Base-by-base conservation (phyloP, 2,888 invertebrate genomes). In the Plemyria rubiginata region DNA sequence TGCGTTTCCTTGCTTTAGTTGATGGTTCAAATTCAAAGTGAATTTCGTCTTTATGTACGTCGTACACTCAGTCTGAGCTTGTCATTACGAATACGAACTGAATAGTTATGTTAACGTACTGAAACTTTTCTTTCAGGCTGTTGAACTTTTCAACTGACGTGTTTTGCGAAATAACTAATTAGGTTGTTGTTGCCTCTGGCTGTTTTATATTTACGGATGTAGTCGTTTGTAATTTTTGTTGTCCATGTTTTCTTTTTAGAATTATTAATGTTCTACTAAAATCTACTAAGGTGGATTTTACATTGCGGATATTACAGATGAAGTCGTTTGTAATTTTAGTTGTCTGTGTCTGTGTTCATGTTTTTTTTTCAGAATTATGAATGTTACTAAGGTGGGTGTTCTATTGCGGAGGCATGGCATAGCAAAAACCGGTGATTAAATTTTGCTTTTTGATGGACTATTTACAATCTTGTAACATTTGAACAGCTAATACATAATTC, bases 81-180 rank as follows among this genome's bases (percentile, higher is more conserved):
- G 22, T 56, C 48, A 62, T 62, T 51, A 51, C 22, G 15, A 50
- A 49, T 32, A 8, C 22, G 22, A 40, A 8, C 38, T 62, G 62
- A 57, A 62, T 46, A 60, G 54, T 51, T 54, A 54, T 55, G 55
- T 5, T 52, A 62, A 16, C 38, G 45, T 45, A 53, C 56, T 48
- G 43, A 58, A 62, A 53, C 50, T 55, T 62, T 59, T 61, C 43
- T 41, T 45, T 36, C 51, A 50, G 55, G 45, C 49, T 62, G 49
- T 54, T 54, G 62, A 53, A 60, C 49, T 59, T 49, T 45, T 32
- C 9, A 41, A 60, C 51, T 51, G 13, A 32, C 16, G 38, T 50
- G 38, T 45, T 61, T 15, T 36, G 54, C 13, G 49, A n/a, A 36
- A 43, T 57, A 55, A 36, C 55, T 65, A 50, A 29, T 54, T 55